Percentiles rank a stretch among this genome's conserved stretches.
phyloP scores from a whole-genome alignment of 2,888 invertebrate species.

The Acheta domesticus region DNA sequence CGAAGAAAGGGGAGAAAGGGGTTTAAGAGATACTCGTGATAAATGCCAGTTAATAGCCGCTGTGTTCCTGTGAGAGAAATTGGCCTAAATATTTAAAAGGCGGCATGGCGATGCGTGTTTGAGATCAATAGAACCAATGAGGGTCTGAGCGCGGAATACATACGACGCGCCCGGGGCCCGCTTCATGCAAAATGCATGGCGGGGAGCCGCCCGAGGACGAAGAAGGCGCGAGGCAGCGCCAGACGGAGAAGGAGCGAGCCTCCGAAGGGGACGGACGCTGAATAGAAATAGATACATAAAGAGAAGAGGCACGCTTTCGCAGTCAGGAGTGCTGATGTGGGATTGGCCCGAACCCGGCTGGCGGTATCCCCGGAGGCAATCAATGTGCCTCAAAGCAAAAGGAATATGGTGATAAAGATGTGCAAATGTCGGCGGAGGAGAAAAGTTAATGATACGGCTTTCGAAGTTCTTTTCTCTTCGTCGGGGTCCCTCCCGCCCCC shows the following conservation, averaged over 20 bases:
- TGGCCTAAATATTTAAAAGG: constrained; percentile 18
- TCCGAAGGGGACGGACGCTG: not conserved
- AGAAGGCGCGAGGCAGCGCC: not conserved
- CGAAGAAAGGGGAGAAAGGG: not conserved
- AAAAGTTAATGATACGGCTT: constrained; percentile 8
- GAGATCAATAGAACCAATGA: constrained; percentile 18
- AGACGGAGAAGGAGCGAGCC: not conserved
- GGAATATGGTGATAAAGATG: constrained; percentile 18
- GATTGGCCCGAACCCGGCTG: not conserved
- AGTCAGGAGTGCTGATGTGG: constrained; percentile 1
- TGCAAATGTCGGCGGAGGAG: not conserved
- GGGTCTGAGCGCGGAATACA: constrained; percentile 2
- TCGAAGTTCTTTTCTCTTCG: constrained; percentile 1
- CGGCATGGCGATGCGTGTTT: not conserved
- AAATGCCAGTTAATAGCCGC: not conserved
- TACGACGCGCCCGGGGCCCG: not conserved
- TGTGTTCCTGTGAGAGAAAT: not conserved
- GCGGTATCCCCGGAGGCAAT: constrained; percentile 5
- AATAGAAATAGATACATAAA: constrained; percentile 18
- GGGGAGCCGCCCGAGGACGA: not conserved
- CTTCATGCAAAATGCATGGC: constrained; percentile 11
- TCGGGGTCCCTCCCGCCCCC: not conserved
- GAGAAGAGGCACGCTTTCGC: constrained; percentile 6
- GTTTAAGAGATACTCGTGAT: constrained; percentile 6
- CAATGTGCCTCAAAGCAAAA: constrained; percentile 18